These are phyloP conservation scores for Cyprinodon diabolis DNA, from an alignment of 2,797 vertebrate species.

Conservation along the genomic window DNA sequence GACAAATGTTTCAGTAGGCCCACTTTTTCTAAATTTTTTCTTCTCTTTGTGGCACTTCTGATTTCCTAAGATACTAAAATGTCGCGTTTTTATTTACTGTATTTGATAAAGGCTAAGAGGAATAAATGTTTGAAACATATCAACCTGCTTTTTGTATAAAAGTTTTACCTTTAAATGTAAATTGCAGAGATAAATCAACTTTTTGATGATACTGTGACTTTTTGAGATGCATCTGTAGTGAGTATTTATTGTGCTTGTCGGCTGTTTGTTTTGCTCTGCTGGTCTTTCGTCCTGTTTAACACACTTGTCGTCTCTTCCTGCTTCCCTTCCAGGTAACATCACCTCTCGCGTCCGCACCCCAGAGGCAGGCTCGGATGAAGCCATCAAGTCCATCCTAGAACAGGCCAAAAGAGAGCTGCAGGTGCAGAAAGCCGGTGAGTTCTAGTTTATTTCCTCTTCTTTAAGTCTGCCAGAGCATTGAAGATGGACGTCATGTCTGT, in stretches of 20 bases:
- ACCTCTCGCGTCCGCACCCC: conserved; percentile 92
- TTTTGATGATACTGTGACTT: conserved; percentile 3
- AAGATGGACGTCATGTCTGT: conserved; percentile 24
- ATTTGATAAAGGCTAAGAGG: neutral
- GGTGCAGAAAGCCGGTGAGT: conserved; percentile 94
- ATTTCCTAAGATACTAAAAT: neutral
- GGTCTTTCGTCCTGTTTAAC: conserved; percentile 33
- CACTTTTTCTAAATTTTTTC: neutral
- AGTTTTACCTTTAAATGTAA: neutral
- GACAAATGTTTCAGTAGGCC: neutral
- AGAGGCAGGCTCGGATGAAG: conserved; percentile 93
- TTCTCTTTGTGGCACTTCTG: neutral
- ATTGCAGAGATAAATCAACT: neutral
- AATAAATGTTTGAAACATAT: neutral
- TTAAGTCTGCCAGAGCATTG: conserved; percentile 15
- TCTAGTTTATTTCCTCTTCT: conserved; percentile 18
- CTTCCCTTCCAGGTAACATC: conserved; percentile 87
- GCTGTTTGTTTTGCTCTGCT: conserved; percentile 29
- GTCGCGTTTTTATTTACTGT: neutral
- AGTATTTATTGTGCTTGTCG: conserved; percentile 32
- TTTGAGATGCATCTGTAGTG: conserved; percentile 4
- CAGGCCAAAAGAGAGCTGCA: conserved; percentile 97
- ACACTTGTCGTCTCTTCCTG: conserved; percentile 38
- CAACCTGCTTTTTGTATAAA: neutral
- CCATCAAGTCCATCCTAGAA: conserved; percentile 96